A percentile compares a stretch with the other conserved stretches of the same genome.
phyloP scores from a whole-genome alignment of 2,888 invertebrate genomes.

The Hypolimnas misippus region DNA sequence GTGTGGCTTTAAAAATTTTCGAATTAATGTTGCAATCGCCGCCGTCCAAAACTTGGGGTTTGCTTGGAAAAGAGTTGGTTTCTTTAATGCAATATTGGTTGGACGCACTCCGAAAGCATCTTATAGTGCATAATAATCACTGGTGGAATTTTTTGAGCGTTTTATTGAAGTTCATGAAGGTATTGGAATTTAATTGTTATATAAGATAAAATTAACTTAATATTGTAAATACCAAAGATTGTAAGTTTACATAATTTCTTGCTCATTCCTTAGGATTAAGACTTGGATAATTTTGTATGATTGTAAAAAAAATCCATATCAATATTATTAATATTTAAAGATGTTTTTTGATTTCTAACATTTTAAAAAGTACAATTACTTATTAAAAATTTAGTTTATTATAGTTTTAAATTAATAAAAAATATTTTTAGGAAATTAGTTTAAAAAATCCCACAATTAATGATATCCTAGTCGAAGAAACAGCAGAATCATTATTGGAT shows the following conservation, averaged over 20 bases:
- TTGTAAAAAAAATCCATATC: too few species aligned
- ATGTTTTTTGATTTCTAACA: too few species aligned
- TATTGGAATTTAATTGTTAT: constrained; percentile 34
- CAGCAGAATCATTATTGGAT: constrained; percentile 59
- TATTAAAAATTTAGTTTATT: too few species aligned
- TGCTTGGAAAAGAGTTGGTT: constrained; percentile 62
- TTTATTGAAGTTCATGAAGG: constrained; percentile 62
- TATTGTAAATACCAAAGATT: too few species aligned
- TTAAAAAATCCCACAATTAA: constrained; percentile 55
- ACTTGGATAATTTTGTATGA: too few species aligned
- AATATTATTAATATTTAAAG: too few species aligned
- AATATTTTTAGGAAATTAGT: constrained; percentile 52
- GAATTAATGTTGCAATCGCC: constrained; percentile 57
- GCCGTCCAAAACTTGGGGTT: constrained; percentile 62
- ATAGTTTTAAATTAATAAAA: too few species aligned
- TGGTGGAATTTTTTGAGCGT: constrained; percentile 69
- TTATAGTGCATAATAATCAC: constrained; percentile 54
- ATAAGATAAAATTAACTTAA: too few species aligned
- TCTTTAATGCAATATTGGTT: constrained; percentile 66
- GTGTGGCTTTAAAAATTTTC: constrained; percentile 61
- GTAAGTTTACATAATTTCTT: too few species aligned
- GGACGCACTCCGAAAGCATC: constrained; percentile 60
- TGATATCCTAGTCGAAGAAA: constrained; percentile 56
- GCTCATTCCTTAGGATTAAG: too few species aligned
- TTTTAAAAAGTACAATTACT: too few species aligned